Evolutionary conservation across 2,888 invertebrate genomes (phyloP).

Genomic region (Pammene fasciana): DNA sequence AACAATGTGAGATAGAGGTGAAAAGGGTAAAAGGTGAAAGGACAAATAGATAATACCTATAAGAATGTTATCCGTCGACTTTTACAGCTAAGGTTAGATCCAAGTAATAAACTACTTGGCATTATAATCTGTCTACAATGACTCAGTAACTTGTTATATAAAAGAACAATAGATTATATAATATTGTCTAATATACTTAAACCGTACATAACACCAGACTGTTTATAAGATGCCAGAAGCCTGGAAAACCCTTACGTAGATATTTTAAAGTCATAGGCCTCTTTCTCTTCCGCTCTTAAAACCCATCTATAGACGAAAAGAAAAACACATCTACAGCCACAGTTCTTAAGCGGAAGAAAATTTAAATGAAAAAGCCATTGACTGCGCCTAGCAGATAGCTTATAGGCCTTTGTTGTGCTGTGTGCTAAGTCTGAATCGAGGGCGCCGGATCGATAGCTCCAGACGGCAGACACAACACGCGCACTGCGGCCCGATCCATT

Average conservation of each 20-base stretch:
- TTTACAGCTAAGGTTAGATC: too few relatives aligned
- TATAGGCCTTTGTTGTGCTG: slow-evolving; percentile 65
- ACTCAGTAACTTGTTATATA: not conserved
- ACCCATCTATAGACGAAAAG: not conserved
- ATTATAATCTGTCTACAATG: not conserved
- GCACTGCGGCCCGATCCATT: slow-evolving; percentile 45
- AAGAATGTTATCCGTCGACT: not conserved
- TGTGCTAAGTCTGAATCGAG: slow-evolving; percentile 72
- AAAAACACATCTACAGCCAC: not conserved
- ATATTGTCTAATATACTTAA: too few relatives aligned
- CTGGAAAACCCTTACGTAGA: too few relatives aligned
- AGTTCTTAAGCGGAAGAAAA: not conserved
- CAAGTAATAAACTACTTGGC: not conserved
- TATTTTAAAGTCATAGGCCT: too few relatives aligned
- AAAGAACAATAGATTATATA: too few relatives aligned
- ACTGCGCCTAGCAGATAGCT: slow-evolving; percentile 44
- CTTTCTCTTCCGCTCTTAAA: too few relatives aligned
- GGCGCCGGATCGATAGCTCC: slow-evolving; percentile 83
- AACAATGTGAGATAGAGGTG: not conserved
- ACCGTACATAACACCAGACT: too few relatives aligned
- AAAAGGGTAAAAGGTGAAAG: not conserved
- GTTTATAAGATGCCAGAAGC: too few relatives aligned
- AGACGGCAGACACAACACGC: slow-evolving; percentile 80
- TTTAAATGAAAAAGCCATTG: not conserved
- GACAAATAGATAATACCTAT: not conserved